Base-by-base conservation (phyloP, 2,797 vertebrate genomes). In the Ctenopoma multispine region DNA sequence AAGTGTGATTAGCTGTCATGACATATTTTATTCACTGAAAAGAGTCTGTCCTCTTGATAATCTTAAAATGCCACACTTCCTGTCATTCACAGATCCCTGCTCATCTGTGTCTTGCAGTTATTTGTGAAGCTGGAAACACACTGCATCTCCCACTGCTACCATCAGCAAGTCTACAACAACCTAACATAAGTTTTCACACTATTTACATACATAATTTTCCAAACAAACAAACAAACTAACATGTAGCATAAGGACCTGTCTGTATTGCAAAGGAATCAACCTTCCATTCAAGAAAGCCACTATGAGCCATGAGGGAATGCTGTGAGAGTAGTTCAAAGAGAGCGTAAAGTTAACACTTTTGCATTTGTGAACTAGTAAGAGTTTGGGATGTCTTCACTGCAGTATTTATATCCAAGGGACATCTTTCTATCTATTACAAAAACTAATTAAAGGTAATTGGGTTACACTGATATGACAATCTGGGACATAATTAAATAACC, bases 81-180 rank as follows among this genome's bases (percentile, higher is more conserved):
- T 56, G 72, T 71, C 65, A 62, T 78, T 80, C 75, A 76, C 70
- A 81, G 64, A 73, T 75, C 63, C 14, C 65, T 82, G 55, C 66
- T 31, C 29, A 31, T 31, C 5, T 31, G 29, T 31, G 34, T 36
- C 76, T 60, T 69, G 27, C 27, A 64, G 49, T 54, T 63, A 61
- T 69, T 74, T 72, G 60, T 62, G 17, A 64, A 34, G 68, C 21
- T 10, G 40, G 65, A 64, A 81, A 80, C 70, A 83, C 79, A 63
- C 48, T 38, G 56, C 54, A 55, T 60, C 67, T 50, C 61, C 75
- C 46, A 41, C 69, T 17, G 69, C 54, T 31, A 64, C 84, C 79
- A 75, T 79, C 79, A 81, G 84, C 49, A 73, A 17, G 49, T 47
- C 43, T 65, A 58, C 58, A 43, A 29, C 4, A 5, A 40, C 41